Base-by-base conservation (phyloP, 2,888 invertebrate species). In the Scaptodrosophila latifasciaeformis region DNA sequence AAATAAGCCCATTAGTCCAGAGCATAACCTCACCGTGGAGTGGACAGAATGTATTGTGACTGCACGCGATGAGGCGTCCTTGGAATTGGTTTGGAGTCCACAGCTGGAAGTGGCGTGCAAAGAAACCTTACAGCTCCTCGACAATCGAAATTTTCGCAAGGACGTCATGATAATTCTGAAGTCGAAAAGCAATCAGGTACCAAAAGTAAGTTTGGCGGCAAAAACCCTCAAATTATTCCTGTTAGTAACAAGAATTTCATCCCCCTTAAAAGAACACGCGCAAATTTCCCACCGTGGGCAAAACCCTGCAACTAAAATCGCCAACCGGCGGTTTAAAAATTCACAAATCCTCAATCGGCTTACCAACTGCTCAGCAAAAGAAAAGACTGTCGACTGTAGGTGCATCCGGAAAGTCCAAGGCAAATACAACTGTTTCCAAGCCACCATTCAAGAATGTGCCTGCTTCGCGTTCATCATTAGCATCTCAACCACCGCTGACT, bases 61-160 rank as follows among this genome's bases (percentile, higher is more conserved):
- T 31, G 88, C 90, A 0, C 87, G 89, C 39, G 87, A 87, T 53
- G 88, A 88, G 55, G 87, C 88, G 40, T 74, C 85, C 50, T 86
- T 93, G 67, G 88, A 89, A 34, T 85, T 93, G 71, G 81, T 84
- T 15, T 93, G 93, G 93, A 88, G 84, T 5, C 93, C 93, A 0
- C 82, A 76, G 12, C 87, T 89, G 62, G 88, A 88, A 27, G 89
- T 90, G 5, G 88, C 89, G 2, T 88, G 90, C 77, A 87, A 92
- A 58, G 91, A 92, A 69, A 89, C 88, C 0, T 85, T 91, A 30
- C 89, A 92, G 49, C 87, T 93, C 42, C 88, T 89, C 1, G 91
- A 91, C 84, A 90, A 88, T 57, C 88, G 89, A 51, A 88, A 90
- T 63, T 89, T 91, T 45, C 89, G 90, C 76, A 91, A 91, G 86